These are phyloP conservation scores for Falco biarmicus DNA, from an alignment of 2,797 vertebrate genomes.

Conservation along the genomic window DNA sequence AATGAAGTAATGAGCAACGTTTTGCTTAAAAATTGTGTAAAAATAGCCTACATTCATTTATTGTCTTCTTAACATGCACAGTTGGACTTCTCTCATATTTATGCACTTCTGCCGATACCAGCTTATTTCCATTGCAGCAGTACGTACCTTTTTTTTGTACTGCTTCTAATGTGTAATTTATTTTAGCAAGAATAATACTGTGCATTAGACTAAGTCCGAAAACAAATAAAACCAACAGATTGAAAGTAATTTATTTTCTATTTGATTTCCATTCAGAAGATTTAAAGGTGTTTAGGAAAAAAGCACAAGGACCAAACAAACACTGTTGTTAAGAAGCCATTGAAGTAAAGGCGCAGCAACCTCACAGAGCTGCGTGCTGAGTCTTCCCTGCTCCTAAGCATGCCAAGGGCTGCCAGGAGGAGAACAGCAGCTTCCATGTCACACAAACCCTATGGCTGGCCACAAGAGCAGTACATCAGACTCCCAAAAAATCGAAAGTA, in stretches of 20 bases:
- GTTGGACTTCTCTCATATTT: background rate
- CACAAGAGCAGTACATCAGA: background rate
- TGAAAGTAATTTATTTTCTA: constrained; percentile 15
- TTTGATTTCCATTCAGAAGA: constrained; percentile 1
- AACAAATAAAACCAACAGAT: constrained; percentile 41
- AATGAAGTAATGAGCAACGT: background rate
- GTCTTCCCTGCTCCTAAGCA: rapidly evolving
- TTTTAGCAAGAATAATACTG: constrained; percentile 1
- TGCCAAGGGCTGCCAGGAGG: background rate
- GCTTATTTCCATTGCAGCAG: background rate
- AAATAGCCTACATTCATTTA: background rate
- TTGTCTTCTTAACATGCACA: constrained; percentile 9
- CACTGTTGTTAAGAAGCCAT: background rate
- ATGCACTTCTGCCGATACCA: background rate
- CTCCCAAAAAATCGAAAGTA: background rate
- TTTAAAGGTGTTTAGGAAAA: background rate
- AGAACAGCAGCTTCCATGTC: background rate
- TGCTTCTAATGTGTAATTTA: constrained; percentile 16
- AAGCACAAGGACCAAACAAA: background rate
- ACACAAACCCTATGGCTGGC: background rate
- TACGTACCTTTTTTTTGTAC: constrained; percentile 11
- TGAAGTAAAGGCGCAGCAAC: background rate
- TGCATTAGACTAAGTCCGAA: constrained; percentile 16
- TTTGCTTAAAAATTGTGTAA: constrained; percentile 14
- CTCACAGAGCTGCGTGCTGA: background rate